phyloP scores from a whole-genome alignment of 2,888 invertebrate genomes.

The Dicyrtomina minuta region DNA sequence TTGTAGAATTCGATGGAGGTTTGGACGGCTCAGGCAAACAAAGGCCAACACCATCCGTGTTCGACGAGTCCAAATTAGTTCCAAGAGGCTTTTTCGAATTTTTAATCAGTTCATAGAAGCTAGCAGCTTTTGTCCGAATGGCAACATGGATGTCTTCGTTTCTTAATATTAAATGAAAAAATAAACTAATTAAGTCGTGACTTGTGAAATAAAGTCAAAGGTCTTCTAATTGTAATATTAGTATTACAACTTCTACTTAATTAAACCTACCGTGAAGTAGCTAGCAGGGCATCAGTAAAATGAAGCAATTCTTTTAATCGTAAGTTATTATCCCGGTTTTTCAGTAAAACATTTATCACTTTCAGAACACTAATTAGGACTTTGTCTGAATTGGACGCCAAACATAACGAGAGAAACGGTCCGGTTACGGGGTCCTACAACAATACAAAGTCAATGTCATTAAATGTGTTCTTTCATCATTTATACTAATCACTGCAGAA shows the following conservation, averaged over 20 bases:
- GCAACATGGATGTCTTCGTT: constrained; percentile 20
- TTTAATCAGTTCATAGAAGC: constrained; percentile 15
- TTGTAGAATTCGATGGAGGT: too few relatives aligned
- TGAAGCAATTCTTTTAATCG: constrained; percentile 35
- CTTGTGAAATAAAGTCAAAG: not conserved
- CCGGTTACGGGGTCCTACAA: constrained; percentile 39
- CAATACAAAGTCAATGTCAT: too few relatives aligned
- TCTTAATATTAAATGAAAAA: not conserved
- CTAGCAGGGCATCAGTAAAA: constrained; percentile 41
- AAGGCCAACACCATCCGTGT: too few relatives aligned
- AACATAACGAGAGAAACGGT: constrained; percentile 40
- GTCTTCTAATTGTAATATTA: not conserved
- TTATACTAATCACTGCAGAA: too few relatives aligned
- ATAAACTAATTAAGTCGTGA: not conserved
- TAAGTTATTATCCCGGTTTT: constrained; percentile 37
- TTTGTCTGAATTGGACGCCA: constrained; percentile 39
- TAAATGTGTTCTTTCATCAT: too few relatives aligned
- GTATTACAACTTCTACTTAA: not conserved
- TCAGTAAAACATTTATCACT: constrained; percentile 39
- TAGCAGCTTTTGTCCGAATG: constrained; percentile 12
- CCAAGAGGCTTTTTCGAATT: constrained; percentile 20
- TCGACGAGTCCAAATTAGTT: not conserved
- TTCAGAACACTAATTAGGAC: constrained; percentile 39
- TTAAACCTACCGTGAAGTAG: constrained; percentile 17
- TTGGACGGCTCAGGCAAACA: too few relatives aligned